Evolutionary conservation across 2,113 vertebrate genomes (phyloP).

Genomic region (Nyctereutes procyonoides): DNA sequence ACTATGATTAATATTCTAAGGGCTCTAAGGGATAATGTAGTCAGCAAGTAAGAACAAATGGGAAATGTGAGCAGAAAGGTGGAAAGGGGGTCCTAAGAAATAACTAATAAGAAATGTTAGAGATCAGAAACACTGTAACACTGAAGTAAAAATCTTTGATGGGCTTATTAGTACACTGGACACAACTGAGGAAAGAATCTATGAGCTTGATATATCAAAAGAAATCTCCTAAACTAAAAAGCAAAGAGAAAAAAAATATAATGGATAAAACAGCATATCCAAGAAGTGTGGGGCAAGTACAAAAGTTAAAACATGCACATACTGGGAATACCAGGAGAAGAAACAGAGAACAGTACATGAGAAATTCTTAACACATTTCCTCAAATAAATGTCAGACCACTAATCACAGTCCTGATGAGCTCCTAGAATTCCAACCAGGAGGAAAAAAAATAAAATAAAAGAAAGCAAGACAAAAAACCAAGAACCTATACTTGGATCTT

Average conservation of each 20-base stretch:
- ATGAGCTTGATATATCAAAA: neutral
- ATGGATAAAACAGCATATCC: neutral
- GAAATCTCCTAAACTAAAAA: neutral
- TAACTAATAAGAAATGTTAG: neutral
- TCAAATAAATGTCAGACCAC: neutral
- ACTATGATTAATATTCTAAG: neutral
- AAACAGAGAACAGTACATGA: neutral
- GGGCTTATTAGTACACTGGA: neutral
- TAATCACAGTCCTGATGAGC: neutral
- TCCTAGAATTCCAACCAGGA: neutral
- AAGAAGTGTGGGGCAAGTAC: neutral
- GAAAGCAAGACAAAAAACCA: neutral
- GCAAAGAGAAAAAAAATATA: neutral
- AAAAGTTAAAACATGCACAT: neutral
- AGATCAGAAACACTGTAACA: neutral
- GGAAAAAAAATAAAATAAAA: neutral
- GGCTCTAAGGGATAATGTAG: neutral
- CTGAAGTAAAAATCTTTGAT: neutral
- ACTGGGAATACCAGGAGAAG: neutral
- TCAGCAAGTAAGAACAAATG: neutral
- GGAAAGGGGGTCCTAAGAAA: neutral
- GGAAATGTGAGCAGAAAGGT: neutral
- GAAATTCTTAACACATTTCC: neutral
- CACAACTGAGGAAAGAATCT: neutral
- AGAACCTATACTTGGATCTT: neutral